Base-by-base conservation (phyloP, 2,888 invertebrate genomes). In the Eupsilia transversa region DNA sequence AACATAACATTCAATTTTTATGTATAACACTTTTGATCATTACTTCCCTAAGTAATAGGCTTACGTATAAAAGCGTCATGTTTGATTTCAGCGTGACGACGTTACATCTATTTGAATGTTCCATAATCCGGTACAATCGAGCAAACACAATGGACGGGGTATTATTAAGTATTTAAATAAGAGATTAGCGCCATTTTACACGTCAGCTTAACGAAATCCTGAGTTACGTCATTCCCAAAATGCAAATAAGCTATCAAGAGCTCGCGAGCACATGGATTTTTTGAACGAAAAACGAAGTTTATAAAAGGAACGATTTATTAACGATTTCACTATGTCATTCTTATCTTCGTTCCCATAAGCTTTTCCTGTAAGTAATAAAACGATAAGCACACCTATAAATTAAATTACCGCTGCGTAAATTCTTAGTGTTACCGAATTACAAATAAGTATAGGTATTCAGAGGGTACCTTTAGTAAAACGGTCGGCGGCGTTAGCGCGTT, bases 131-230 rank as follows among this genome's bases (percentile, higher is more conserved):
- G 81, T 74, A 83, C 84, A 83, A 85, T 85, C 84, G 84, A 86
- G 84, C 87, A 85, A 84, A 75, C 84, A 89, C 85, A 89, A 87
- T 86, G 86, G 83, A 86, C 87, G 87, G 91, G 90, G 89, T 89
- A 79, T 88, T 88, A 89, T 85, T 87, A 85, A 90, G 90, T 91
- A 91, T 94, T 94, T 93, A 92, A 91, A 93, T 92, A 93, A 91
- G 86, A 92, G 93, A 93, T 94, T 93, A 94, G 89, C 89, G 91
- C 87, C 93, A 91, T 93, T 93, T 94, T 92, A 93, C 90, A 89
- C 87, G 95, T 94, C 95, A 89, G 94, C 93, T 95, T 94, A 91
- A 83, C 83, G 77, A 87, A 90, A 92, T 89, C 90, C 90, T 90
- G 88, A 91, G 91, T 91, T 90, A 92, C 89, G 87, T 90, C 91